Base-by-base conservation (phyloP, 2,113 vertebrate genomes). In the Dicaeum eximium region DNA sequence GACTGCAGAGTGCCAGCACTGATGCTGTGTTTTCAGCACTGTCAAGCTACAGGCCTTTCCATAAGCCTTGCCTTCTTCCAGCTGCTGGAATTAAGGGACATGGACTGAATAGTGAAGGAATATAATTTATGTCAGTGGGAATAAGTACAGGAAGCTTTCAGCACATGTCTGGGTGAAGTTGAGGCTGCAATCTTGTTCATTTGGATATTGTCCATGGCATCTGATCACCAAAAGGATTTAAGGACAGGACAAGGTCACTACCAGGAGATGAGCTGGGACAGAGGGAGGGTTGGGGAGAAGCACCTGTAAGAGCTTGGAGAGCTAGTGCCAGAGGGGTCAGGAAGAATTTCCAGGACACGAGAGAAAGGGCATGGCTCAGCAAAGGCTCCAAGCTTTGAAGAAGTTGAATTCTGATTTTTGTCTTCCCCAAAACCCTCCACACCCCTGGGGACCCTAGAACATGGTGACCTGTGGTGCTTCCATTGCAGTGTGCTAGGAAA, bases 401-500 rank as follows among this genome's bases (percentile, higher is more conserved):
- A 83, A 88, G n/a, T 23, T 9, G 48, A n/a, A 42, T 11, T 90
- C 62, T 24, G 25, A 33, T 37, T 78, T 80, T n/a, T 45, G 19
- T 53, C 53, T 71, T 71, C 57, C 38, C 48, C 48, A 5, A 82
- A 78, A 37, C 28, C 21, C 58, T 72, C 53, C 4, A 24, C 18
- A 33, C 47, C 47, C 14, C 33, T 31, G 35, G 13, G 16, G 15
- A 73, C 31, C 60, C 61, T 27, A 14, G 31, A 78, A 30, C 27
- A 38, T 0, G 1, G 28, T 35, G 21, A 84, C 21, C 54, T 35
- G 38, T 35, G 4, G 2, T 4, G 2, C 25, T 60, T 80, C n/a
- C 35, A 24, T 11, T 37, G 72, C 50, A 33, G 17, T 0, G 7
- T 15, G 15, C 83, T 35, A 71, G 28, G 22, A 48, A 64, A 70